Evolutionary conservation across 2,797 vertebrate genomes (phyloP), one percentile per base, ranked within the genome.

Genomic region (Sebastes steindachneri): DNA sequence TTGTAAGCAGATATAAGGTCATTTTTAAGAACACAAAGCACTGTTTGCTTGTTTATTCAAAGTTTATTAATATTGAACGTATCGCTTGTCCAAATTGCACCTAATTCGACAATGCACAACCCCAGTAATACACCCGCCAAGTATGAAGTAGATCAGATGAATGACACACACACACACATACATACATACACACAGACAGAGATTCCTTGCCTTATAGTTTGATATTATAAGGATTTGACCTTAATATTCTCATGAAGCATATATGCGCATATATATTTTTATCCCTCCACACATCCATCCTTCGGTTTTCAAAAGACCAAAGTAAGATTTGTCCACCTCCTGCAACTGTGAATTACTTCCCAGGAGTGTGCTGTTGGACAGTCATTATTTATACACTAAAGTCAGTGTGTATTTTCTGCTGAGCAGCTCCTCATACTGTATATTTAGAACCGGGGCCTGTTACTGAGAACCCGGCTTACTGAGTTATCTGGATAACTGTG

Each of bases 301-400:
- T 3, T 26, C 21, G 45, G 14, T 31, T 66, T 67, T 45, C 5
- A 21, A 11, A 54, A 29, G 19, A 53, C 9, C n/a, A 29, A 55
- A 57, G 53, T 62, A n/a, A 62, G 29, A 33, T 62, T 21, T 21
- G 60, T 63, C 60, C 60, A 37, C n/a, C n/a, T 63, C 6, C 33
- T 63, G 33, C n/a, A 8, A 9, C 11, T 12, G 60, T 51, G 17
- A 64, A 29, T 41, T 26, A n/a, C 29, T 53, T 65, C 37, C n/a
- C 53, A 23, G 51, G 9, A 67, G 14, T 53, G n/a, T 70, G 23
- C 15, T 26, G 55, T 45, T 75, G 60, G 48, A 54, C 63, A 59
- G 41, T 53, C 17, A 72, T 79, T 72, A 79, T 85, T 72, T 63
- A 66, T 41, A 29, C 28, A 23, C 45, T n/a, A 55, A 19, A 33